Evolutionary conservation across 2,888 invertebrate genomes (phyloP), one percentile per base, ranked within the genome.

Genomic region (Pristionchus arcanus): DNA sequence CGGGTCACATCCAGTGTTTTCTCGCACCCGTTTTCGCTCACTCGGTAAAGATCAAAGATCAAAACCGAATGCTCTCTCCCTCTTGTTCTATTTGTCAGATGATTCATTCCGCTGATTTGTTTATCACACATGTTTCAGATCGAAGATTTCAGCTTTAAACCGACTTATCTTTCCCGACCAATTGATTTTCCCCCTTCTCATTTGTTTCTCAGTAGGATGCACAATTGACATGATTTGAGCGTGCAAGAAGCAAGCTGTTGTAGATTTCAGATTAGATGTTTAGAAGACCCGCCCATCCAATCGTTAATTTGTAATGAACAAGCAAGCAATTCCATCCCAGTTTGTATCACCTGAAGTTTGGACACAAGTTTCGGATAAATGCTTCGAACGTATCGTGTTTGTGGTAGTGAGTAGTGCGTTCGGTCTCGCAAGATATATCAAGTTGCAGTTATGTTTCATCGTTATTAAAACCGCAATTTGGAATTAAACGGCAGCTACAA

Each of bases 41-140:
- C 49, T 81, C 81, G 49, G 42, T 42, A 28, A 81, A 81, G 81
- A 81, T 81, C 81, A 81, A 81, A 81, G 81, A 81, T 81, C 81
- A 81, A n/a, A 63, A 25, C 74, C 74, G 74, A 74, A 74, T 74
- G 74, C 74, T n/a, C n/a, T n/a, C n/a, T n/a, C 42, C 13, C 37
- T 71, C 68, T 81, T 53, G 81, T 81, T 81, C n/a, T 42, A 81
- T 81, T 49, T 81, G 81, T 81, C 81, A 81, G 5, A 49, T 28
- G 9, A 81, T 28, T 81, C 81, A 81, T 81, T 81, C 81, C 81
- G 81, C 81, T 81, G 81, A 81, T 81, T 81, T 77, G 34, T 77
- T 53, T 42, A 15, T n/a, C 81, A 25, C 81, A 53, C 49, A 11
- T 81, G 81, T 81, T 81, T 81, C 49, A 28, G 42, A 81, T 49